A percentile compares a stretch with the other conserved stretches of the same genome.
phyloP scores from a whole-genome alignment of 2,888 invertebrate species.

The Idaea straminata region DNA sequence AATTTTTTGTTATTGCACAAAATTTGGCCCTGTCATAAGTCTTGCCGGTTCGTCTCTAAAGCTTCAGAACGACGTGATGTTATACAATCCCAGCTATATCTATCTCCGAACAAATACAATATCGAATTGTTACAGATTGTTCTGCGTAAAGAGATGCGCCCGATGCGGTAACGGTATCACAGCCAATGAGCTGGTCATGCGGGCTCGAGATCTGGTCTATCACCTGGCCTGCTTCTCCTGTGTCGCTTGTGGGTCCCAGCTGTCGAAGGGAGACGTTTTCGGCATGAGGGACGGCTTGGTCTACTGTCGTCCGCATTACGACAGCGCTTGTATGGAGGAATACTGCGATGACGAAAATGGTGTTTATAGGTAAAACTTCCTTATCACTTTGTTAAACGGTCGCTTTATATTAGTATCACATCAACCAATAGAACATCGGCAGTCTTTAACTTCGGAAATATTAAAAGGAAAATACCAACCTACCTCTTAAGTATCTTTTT shows the following conservation, averaged over 20 bases:
- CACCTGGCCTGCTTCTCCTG: slow-evolving; percentile 95
- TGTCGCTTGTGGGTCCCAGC: slow-evolving; percentile 88
- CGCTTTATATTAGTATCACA: too few species aligned
- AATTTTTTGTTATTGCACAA: too few species aligned
- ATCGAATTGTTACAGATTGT: slow-evolving; percentile 84
- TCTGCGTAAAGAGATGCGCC: slow-evolving; percentile 91
- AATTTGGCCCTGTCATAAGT: too few species aligned
- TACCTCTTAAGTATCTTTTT: too few species aligned
- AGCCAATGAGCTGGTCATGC: slow-evolving; percentile 94
- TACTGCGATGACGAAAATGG: slow-evolving; percentile 81
- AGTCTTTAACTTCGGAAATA: too few species aligned
- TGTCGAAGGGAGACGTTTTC: slow-evolving; percentile 94
- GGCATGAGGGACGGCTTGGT: slow-evolving; percentile 92
- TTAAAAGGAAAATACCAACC: too few species aligned
- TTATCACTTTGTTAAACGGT: too few species aligned
- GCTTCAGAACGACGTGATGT: too few species aligned
- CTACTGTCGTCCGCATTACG: slow-evolving; percentile 83
- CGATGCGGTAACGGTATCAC: slow-evolving; percentile 92
- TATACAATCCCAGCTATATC: too few species aligned
- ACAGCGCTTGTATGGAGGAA: slow-evolving; percentile 80
- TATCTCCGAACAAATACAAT: background rate
- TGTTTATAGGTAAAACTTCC: slow-evolving; percentile 57
- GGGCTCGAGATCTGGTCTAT: slow-evolving; percentile 92
- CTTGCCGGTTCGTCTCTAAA: too few species aligned
- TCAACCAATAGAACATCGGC: too few species aligned